Evolutionary conservation across 2,113 vertebrate genomes (phyloP), one percentile per base, ranked within the genome.

Genomic region (Tragelaphus scriptus): DNA sequence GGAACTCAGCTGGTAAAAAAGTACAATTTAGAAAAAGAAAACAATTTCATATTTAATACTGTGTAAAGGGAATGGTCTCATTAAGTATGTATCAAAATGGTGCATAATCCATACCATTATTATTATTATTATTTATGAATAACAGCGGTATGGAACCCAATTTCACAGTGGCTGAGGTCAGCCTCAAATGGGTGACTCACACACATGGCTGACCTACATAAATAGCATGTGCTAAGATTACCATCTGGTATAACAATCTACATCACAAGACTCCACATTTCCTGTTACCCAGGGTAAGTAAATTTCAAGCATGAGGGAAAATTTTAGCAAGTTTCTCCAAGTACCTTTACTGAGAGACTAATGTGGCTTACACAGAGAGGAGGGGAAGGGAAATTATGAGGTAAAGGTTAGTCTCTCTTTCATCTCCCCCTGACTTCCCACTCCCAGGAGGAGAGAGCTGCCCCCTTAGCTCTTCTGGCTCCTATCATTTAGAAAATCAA

Each of bases 231-330:
- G 98, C 98, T 99, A 98, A 98, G 99, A 98, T 98, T 98, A 98
- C 99, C 99, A 99, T 99, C 99, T 99, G 99, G 99, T 99, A 99
- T 98, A 99, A 99, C 98, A 99, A 99, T 99, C 98, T 99, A 98
- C 99, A 99, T 99, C 99, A 99, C 99, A 99, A 99, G 98, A 98
- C 98, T 98, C 98, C 99, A 99, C 99, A 98, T 99, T 99, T 99
- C 99, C 99, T 99, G 99, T 99, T 99, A 99, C 98, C 98, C 98
- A 98, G 99, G 98, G 98, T 99, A 99, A 99, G 99, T 99, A 98
- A 98, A 99, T 99, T 99, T 99, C 98, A 99, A 99, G 98, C 98
- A 98, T 98, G 98, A 99, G 99, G 99, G 99, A 99, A 99, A 99
- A 99, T 99, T 98, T 99, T 99, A 99, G 98, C 98, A 99, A 99